These are phyloP conservation scores for Episyrphus balteatus DNA, from an alignment of 1,140 invertebrate species.

Conservation along the genomic window DNA sequence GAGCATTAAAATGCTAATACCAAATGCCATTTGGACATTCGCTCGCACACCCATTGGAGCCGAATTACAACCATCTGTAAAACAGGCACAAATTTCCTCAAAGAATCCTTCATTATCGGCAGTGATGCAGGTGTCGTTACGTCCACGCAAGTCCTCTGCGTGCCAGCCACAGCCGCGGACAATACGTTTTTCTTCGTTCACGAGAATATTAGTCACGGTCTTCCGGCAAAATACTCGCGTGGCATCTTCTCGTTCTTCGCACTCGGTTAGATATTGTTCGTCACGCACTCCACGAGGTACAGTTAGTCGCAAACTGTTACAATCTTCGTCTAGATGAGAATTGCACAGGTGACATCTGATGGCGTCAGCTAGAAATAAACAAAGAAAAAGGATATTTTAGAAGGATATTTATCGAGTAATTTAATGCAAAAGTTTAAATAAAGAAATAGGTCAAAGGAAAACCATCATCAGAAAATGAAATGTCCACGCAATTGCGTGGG, in stretches of 20 bases:
- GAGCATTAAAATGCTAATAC: too few relatives aligned
- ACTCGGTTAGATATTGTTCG: constrained; percentile 24
- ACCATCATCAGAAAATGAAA: too few relatives aligned
- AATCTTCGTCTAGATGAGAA: constrained; percentile 61
- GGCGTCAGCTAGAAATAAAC: constrained; percentile 40
- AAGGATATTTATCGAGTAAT: too few relatives aligned
- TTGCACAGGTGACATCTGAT: constrained; percentile 71
- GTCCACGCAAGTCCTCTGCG: constrained; percentile 10
- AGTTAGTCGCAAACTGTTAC: constrained; percentile 38
- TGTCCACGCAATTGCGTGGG: too few relatives aligned
- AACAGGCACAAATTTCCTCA: constrained; percentile 45
- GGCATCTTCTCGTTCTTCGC: constrained; percentile 1
- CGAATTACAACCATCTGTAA: constrained; percentile 41
- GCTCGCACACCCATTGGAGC: constrained; percentile 13
- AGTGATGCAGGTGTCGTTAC: constrained; percentile 39
- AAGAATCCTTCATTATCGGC: constrained; percentile 44
- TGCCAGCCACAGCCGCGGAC: constrained; percentile 44
- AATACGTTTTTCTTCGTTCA: constrained; percentile 36
- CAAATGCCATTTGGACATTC: not conserved
- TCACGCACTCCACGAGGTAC: constrained; percentile 22
- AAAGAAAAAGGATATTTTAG: not conserved
- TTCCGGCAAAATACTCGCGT: constrained; percentile 26
- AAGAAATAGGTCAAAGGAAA: too few relatives aligned
- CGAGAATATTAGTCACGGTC: constrained; percentile 30
- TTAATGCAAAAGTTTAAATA: too few relatives aligned